These are phyloP conservation scores for Cyanistes caeruleus DNA, from an alignment of 2,113 vertebrate species.

Conservation along the genomic window DNA sequence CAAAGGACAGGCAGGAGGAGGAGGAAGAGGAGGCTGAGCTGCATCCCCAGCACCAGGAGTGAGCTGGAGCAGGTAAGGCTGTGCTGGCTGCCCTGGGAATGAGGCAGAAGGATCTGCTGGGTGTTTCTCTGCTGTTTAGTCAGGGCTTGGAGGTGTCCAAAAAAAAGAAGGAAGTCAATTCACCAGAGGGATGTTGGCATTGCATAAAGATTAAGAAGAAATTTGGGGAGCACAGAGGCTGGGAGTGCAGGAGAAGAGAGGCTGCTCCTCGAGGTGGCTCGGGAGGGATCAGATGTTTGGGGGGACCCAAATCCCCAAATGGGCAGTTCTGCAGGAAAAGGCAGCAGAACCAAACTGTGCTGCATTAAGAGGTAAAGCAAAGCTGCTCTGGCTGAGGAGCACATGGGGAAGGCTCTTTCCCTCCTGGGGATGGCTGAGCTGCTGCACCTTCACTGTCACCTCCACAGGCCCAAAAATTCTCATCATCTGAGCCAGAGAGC, in stretches of 20 bases:
- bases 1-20: background rate
- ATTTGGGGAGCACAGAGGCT: background rate
- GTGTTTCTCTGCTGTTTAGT: background rate
- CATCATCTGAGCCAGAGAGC: background rate
- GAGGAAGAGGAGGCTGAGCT: background rate
- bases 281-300: background rate
- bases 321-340: background rate
- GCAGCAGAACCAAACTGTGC: accelerated
- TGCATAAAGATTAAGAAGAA: background rate
- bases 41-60: background rate
- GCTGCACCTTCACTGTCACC: background rate
- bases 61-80: slow-evolving; percentile 24
- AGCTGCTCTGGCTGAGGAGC: background rate
- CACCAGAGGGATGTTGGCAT: background rate
- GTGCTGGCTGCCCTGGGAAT: background rate
- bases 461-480: background rate
- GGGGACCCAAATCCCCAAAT: accelerated
- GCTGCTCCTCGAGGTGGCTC: accelerated
- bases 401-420: background rate
- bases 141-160: background rate
- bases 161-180: background rate
- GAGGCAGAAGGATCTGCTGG: background rate
- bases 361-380: background rate
- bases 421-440: background rate
- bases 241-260: background rate